Percentiles rank a stretch among this genome's conserved stretches.
Conservation (phyloP, 1,140 invertebrate genomes). For the Limonius californicus region DNA sequence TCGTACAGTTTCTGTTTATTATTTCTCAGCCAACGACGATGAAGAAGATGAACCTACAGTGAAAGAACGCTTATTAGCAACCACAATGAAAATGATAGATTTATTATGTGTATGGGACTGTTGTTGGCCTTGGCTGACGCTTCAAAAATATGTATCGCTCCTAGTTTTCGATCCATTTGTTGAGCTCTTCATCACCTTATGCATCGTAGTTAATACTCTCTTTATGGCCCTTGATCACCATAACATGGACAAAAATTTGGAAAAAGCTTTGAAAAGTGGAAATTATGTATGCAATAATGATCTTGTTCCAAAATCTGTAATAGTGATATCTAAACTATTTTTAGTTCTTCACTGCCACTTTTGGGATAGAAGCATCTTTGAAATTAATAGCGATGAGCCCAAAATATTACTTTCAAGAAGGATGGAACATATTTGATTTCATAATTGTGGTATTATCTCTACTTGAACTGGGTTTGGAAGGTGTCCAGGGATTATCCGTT, state of each 20-base stretch:
- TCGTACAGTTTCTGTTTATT: conserved; percentile 86
- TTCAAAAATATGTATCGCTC: conserved; percentile 85
- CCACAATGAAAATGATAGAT: conserved; percentile 76
- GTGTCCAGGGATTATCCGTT: conserved; percentile 92
- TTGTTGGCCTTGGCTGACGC: conserved; percentile 84
- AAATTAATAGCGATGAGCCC: conserved; percentile 97
- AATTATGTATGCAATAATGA: conserved; percentile 98
- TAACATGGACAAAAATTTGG: conserved; percentile 86
- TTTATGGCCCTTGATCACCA: conserved; percentile 98
- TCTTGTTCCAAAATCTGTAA: no score
- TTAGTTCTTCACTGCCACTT: conserved; percentile 97
- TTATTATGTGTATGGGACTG: conserved; percentile 97
- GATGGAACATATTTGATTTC: conserved; percentile 99
- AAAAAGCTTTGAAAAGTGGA: conserved; percentile 79
- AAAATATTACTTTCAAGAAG: conserved; percentile 96
- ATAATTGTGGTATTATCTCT: conserved; percentile 95
- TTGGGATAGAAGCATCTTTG: conserved; percentile 92
- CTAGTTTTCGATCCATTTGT: conserved; percentile 97
- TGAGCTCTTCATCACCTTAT: conserved; percentile 96
- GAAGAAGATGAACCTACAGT: conserved; percentile 85
- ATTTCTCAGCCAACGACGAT: conserved; percentile 84
- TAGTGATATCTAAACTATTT: no score
- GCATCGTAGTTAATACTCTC: conserved; percentile 95
- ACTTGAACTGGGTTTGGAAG: conserved; percentile 87
- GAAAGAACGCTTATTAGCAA: conserved; percentile 77